Percentiles rank a stretch among this genome's conserved stretches.
Conservation (phyloP, 2,113 vertebrate genomes). For the Phalacrocorax aristotelis region DNA sequence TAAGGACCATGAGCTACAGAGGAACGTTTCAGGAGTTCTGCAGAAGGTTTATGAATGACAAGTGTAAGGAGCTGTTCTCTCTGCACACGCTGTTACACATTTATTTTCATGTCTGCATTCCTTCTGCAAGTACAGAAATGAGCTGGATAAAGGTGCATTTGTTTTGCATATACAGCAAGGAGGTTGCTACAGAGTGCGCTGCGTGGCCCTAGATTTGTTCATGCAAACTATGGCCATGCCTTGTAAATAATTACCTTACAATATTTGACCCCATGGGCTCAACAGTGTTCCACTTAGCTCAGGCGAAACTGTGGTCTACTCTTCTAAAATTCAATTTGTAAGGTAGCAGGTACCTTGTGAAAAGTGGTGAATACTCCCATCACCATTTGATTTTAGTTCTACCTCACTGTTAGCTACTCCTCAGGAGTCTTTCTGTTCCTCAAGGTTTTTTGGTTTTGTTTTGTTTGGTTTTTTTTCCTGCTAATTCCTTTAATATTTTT, state of each 20-base stretch:
- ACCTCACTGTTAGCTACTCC: neutral
- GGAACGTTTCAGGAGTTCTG: slow-evolving; percentile 99
- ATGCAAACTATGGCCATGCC: neutral
- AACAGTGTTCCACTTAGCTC: neutral
- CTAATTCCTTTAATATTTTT: neutral
- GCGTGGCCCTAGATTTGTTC: neutral
- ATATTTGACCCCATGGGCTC: neutral
- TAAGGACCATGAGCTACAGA: slow-evolving; percentile 98
- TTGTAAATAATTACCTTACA: neutral
- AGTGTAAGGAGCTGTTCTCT: slow-evolving; percentile 79
- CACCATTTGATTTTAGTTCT: neutral
- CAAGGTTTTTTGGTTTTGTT: neutral
- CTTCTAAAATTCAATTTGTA: neutral
- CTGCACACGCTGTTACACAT: slow-evolving; percentile 2
- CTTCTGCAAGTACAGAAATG: slow-evolving; percentile 42
- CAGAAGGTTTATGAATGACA: slow-evolving; percentile 96
- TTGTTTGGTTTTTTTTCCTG: neutral
- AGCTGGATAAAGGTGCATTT: slow-evolving; percentile 42
- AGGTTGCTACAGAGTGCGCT: neutral
- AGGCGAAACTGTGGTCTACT: neutral
- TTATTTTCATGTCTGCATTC: slow-evolving; percentile 40
- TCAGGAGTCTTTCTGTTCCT: neutral
- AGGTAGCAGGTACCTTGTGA: neutral
- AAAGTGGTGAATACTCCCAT: neutral
- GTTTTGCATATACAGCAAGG: slow-evolving; percentile 16